Evolutionary conservation across 2,797 vertebrate genomes (phyloP).

Genomic region (Lithobates sylvaticus): DNA sequence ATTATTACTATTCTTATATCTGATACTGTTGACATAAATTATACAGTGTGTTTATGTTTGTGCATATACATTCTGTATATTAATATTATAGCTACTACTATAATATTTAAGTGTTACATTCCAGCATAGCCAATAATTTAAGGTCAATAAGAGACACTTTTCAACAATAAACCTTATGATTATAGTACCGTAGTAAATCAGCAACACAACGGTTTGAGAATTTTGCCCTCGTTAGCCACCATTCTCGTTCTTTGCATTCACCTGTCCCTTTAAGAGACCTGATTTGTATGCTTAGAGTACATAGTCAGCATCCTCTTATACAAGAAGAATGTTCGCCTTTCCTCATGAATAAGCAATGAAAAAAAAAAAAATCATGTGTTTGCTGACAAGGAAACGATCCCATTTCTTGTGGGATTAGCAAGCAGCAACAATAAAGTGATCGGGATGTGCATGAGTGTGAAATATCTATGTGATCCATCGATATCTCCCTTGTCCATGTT

Average conservation of each 20-base stretch:
- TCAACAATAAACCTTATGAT: too few species aligned
- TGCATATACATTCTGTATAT: not conserved
- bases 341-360: conserved; percentile 37
- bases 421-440: conserved; percentile 1
- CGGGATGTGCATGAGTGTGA: conserved; percentile 14
- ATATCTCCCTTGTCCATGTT: not conserved
- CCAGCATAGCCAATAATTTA: not conserved
- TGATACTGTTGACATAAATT: too few species aligned
- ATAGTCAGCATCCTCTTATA: conserved; percentile 22
- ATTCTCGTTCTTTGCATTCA: not conserved
- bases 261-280: conserved; percentile 31
- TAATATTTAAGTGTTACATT: not conserved
- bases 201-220: too few species aligned
- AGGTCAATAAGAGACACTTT: not conserved
- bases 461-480: conserved; percentile 23
- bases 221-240: not conserved
- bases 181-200: too few species aligned
- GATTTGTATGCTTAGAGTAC: conserved; percentile 45
- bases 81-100: not conserved
- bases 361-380: conserved; percentile 6
- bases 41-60: not conserved
- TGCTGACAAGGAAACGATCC: conserved; percentile 13
- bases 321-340: conserved; percentile 22
- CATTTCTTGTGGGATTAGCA: conserved; percentile 13
- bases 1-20: too few species aligned